Evolutionary conservation across 1,140 invertebrate genomes (phyloP).

Genomic region (Samia ricini): DNA sequence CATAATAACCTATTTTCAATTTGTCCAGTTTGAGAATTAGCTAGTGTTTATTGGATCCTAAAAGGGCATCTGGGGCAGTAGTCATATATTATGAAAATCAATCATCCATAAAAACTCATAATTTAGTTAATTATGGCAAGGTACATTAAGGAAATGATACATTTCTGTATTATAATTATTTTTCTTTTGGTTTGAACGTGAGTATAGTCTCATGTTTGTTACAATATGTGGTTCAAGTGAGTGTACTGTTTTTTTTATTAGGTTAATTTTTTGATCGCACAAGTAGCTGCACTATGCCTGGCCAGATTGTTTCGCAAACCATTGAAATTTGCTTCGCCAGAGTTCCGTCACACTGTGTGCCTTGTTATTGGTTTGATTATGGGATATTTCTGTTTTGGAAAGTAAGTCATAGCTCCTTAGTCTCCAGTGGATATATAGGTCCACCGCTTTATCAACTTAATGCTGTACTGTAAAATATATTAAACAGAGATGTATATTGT

Average conservation of each 20-base stretch:
- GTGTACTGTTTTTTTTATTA: conserved; percentile 65
- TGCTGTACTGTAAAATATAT: too few species aligned
- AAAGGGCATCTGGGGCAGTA: background rate
- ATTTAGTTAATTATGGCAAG: too few species aligned
- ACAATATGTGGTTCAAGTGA: background rate
- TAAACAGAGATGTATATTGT: too few species aligned
- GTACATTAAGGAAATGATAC: too few species aligned
- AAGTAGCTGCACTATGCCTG: conserved; percentile 86
- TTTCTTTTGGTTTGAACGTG: too few species aligned
- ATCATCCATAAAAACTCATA: too few species aligned
- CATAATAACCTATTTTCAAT: too few species aligned
- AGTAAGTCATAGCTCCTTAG: conserved; percentile 77
- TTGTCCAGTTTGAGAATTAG: too few species aligned
- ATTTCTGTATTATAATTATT: too few species aligned
- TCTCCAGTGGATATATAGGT: background rate
- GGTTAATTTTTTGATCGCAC: conserved; percentile 91
- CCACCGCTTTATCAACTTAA: too few species aligned
- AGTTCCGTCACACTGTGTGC: conserved; percentile 85
- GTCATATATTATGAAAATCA: background rate
- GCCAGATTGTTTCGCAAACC: conserved; percentile 86
- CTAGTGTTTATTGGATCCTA: too few species aligned
- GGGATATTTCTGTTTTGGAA: conserved; percentile 93
- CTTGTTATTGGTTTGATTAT: conserved; percentile 86
- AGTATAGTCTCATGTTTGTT: background rate
- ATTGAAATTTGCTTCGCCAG: conserved; percentile 83